phyloP scores from a whole-genome alignment of 2,797 vertebrate species.

The Mormyrus hasselquistii region DNA sequence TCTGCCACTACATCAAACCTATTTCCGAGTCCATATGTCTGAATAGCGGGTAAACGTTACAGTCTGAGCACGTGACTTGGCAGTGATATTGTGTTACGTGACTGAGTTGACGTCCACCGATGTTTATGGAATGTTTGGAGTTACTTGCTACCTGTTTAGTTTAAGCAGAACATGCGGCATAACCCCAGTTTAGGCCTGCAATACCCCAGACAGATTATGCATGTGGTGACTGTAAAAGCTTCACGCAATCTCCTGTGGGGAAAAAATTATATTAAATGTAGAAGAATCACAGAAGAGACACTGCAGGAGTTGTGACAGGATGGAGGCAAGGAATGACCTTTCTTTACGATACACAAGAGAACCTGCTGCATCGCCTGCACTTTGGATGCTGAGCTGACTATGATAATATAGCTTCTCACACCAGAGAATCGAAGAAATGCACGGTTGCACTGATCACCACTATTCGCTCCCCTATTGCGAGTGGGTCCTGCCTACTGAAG shows the following conservation, averaged over 20 bases:
- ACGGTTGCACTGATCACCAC: not conserved
- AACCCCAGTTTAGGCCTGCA: not conserved
- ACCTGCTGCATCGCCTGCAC: constrained; percentile 12
- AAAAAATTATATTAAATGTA: not conserved
- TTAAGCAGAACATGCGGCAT: not conserved
- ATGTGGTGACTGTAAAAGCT: not conserved
- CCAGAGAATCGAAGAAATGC: not conserved
- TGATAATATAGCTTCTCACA: not conserved
- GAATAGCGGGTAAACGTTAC: not conserved
- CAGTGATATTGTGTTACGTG: not conserved
- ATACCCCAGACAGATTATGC: not conserved
- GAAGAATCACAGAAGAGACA: not conserved
- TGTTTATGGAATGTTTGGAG: not conserved
- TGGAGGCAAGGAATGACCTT: not conserved
- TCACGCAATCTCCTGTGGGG: not conserved
- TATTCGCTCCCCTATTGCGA: constrained; percentile 25
- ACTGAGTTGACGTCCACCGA: not conserved
- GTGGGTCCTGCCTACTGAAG: constrained; percentile 33
- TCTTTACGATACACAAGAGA: not conserved
- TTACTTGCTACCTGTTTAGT: not conserved
- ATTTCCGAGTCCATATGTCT: not conserved
- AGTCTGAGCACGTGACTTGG: not conserved
- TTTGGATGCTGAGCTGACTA: constrained; percentile 23
- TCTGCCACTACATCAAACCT: not conserved
- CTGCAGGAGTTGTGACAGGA: not conserved